Percentiles rank a stretch among this genome's conserved stretches.
Conservation (phyloP, 2,113 vertebrate species). For the Puntigrus tetrazona region DNA sequence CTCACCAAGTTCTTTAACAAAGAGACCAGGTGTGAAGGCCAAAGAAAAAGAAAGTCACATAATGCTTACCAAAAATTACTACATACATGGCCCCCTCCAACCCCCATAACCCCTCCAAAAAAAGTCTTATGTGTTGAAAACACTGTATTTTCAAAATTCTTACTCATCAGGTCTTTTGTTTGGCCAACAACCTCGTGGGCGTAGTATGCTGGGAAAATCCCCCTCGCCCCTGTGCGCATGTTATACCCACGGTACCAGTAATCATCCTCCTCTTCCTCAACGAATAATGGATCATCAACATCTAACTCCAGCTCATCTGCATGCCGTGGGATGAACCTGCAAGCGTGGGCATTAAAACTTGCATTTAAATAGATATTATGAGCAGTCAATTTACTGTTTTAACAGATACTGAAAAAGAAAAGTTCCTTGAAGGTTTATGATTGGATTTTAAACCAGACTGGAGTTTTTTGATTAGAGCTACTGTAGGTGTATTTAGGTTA, state of each 20-base stretch:
- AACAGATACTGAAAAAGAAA: neutral
- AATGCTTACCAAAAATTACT: neutral
- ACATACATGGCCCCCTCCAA: neutral
- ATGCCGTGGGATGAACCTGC: conserved; percentile 94
- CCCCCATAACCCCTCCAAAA: too few relatives aligned
- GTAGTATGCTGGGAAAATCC: conserved; percentile 95
- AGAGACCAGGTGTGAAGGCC: conserved; percentile 3
- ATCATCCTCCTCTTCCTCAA: conserved; percentile 94
- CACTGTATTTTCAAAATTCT: conserved; percentile 47
- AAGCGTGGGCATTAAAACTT: conserved; percentile 28
- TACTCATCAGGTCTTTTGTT: conserved; percentile 83
- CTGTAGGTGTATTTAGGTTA: conserved; percentile 12
- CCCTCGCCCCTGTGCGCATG: conserved; percentile 93
- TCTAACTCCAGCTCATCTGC: conserved; percentile 93
- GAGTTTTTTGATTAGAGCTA: neutral
- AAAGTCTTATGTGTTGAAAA: neutral
- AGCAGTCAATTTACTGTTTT: neutral
- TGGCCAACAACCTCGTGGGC: conserved; percentile 89
- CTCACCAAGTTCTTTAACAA: neutral
- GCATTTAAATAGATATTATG: conserved; percentile 13
- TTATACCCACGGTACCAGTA: conserved; percentile 97
- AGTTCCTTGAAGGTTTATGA: neutral
- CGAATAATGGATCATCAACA: conserved; percentile 90
- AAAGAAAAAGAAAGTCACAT: neutral
- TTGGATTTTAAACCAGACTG: neutral